Conservation (phyloP, 2,113 vertebrate genomes). For the Phyllostomus discolor region DNA sequence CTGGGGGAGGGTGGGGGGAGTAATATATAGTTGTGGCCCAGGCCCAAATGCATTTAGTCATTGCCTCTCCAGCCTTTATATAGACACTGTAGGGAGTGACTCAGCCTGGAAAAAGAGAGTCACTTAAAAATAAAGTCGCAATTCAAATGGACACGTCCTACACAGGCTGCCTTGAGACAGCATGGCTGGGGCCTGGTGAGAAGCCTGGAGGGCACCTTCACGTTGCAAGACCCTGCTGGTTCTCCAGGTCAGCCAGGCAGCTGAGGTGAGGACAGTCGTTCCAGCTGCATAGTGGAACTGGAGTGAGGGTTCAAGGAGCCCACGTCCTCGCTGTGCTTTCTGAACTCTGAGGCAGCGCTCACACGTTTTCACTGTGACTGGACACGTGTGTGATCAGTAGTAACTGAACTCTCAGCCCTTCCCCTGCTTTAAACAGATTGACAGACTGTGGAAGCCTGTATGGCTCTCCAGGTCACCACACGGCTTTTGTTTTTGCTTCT, state of each 20-base stretch:
- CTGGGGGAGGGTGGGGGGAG: background rate
- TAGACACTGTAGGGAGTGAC: conserved; percentile 55
- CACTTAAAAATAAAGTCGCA: conserved; percentile 54
- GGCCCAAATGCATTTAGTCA: conserved; percentile 51
- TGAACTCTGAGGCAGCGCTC: background rate
- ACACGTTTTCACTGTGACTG: accelerated
- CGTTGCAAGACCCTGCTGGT: background rate
- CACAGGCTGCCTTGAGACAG: background rate
- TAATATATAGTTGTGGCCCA: conserved; percentile 39
- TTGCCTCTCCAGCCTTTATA: conserved; percentile 57
- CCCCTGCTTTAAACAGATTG: background rate
- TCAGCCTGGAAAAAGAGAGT: conserved; percentile 71
- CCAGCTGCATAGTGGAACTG: background rate
- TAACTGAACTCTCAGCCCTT: background rate
- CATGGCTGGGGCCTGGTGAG: background rate
- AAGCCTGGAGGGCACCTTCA: background rate
- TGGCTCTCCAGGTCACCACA: background rate
- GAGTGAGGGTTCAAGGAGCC: background rate
- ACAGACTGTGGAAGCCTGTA: background rate
- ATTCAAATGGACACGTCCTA: background rate
- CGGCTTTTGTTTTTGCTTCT: background rate
- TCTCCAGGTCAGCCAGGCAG: background rate
- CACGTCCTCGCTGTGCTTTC: background rate
- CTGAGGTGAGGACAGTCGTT: background rate
- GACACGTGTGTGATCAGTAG: accelerated